phyloP scores from a whole-genome alignment of 2,888 invertebrate genomes.

The Drosophila pseudotalamancana region DNA sequence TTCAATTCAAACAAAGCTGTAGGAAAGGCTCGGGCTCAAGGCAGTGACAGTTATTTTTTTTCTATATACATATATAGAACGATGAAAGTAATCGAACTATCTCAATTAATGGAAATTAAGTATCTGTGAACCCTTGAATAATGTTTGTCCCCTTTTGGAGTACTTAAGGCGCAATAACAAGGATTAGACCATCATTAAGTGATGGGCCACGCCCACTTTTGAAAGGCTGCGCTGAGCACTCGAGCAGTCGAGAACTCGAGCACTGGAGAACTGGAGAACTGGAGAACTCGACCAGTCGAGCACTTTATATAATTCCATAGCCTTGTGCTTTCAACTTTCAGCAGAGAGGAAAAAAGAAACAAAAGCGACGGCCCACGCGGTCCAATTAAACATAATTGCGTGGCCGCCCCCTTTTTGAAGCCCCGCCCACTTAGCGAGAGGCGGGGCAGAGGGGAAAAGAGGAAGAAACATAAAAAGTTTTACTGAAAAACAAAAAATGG shows the following conservation, averaged over 20 bases:
- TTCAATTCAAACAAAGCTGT: too few relatives aligned
- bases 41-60: too few relatives aligned
- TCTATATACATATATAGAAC: not conserved
- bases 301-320: conserved; percentile 31
- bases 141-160: not conserved
- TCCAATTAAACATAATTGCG: conserved; percentile 76
- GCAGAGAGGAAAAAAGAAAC: conserved; percentile 10
- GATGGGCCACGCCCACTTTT: conserved; percentile 12
- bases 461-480: conserved; percentile 31
- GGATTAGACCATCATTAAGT: conserved; percentile 21
- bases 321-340: conserved; percentile 38
- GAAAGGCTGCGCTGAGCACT: not conserved
- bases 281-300: conserved; percentile 20
- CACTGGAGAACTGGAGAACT: conserved; percentile 11
- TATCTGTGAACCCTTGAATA: not conserved
- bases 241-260: conserved; percentile 9
- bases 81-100: not conserved
- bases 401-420: conserved; percentile 15
- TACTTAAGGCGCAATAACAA: conserved; percentile 8
- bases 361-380: conserved; percentile 62
- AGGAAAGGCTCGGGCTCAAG: too few relatives aligned
- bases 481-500: conserved; percentile 5
- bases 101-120: not conserved
- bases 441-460: not conserved
- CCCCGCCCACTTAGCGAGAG: conserved; percentile 28